Evolutionary conservation across 2,888 invertebrate genomes (phyloP), one percentile per base, ranked within the genome.

Genomic region (Caenorhabditis sp.): DNA sequence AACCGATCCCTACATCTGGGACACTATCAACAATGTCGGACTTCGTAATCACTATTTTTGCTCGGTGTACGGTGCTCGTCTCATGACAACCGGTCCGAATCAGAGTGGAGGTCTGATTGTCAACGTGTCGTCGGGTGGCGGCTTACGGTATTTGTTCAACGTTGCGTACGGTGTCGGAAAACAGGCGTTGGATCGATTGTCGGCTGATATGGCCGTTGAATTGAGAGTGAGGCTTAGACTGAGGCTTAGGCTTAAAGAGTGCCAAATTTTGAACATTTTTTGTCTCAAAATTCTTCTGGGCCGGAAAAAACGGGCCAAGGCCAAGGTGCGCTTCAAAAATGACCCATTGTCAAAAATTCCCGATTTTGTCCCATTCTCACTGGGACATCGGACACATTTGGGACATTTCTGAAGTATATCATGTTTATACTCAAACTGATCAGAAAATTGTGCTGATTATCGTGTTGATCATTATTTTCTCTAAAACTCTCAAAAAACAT

Each of bases 141-240:
- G 89, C 5, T 82, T 89, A 1, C 63, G 66, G 27, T 90, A 90
- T 73, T 72, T 89, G 21, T 89, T 89, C 78, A 88, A 88, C 73
- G 87, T 88, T 0, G 79, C 89, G 0, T 89, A 89, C 71, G 89
- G 90, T 6, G 82, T 89, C 17, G 89, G 89, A 8, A 89, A 89
- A 75, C 88, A 84, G 50, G 89, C 89, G n/a, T 87, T 89, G 63
- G 89, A 90, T 76, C 79, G 90, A 26, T 88, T 90, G 88, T 87
- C 89, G 0, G 88, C 86, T 0, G 90, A 90, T 77, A 89, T 88
- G 78, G 89, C 86, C 0, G 36, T 84, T 10, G 90, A 90, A 69
- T 79, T 89, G 54, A 69, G 63, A 65, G 64, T 64, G 1, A 50
- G 27, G 24, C 3, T 4, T 19, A 31, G n/a, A 58, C 3, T 8